A percentile compares a stretch with the other conserved stretches of the same genome.
Evolutionary conservation across 2,113 vertebrate species (phyloP).

Genomic region (Burhinus bistriatus): DNA sequence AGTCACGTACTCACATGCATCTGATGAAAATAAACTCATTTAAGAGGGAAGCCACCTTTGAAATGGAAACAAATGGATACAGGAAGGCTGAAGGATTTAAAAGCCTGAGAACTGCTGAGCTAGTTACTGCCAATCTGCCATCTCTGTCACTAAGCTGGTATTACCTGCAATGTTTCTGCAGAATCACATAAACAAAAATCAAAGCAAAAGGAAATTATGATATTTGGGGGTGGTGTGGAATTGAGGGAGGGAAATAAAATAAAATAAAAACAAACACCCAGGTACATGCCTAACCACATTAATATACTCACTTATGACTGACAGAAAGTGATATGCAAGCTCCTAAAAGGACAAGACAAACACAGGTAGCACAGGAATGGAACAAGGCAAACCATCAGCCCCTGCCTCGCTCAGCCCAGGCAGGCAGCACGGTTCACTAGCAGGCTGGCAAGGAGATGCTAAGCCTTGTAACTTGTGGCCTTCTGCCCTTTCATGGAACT

Average conservation of each 20-base stretch:
- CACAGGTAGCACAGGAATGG: background rate
- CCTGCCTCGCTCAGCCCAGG: background rate
- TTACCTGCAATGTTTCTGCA: background rate
- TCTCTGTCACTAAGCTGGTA: background rate
- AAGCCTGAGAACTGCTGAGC: background rate
- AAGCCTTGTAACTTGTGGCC: background rate
- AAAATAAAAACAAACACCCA: background rate
- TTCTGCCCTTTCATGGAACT: background rate
- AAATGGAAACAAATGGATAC: background rate
- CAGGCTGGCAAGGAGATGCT: background rate
- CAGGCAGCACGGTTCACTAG: fast-evolving
- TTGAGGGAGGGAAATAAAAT: background rate
- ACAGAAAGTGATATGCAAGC: background rate
- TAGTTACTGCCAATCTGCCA: background rate
- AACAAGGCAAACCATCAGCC: background rate
- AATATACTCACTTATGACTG: background rate
- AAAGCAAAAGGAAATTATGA: background rate
- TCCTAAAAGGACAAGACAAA: background rate
- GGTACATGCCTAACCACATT: background rate
- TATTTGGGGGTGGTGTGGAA: background rate
- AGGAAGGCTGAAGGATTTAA: background rate
- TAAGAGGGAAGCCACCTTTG: background rate
- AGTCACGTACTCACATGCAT: background rate
- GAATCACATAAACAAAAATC: background rate
- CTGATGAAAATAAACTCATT: background rate